These are phyloP conservation scores for Venustaconcha ellipsiformis DNA, from an alignment of 1,140 invertebrate genomes.

Conservation along the genomic window DNA sequence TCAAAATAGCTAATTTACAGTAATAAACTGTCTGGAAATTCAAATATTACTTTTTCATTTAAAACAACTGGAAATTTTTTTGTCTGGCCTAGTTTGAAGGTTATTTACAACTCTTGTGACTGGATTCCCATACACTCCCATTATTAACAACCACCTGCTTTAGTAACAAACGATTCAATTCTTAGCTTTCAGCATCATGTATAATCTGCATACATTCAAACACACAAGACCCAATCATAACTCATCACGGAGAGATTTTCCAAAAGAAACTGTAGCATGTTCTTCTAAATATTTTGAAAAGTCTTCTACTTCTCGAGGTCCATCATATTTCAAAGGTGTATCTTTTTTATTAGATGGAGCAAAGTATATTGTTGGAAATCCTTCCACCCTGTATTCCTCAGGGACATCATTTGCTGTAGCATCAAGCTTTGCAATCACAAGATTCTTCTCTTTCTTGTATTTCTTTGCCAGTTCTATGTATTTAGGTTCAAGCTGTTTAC, in stretches of 20 bases:
- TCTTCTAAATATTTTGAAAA: conserved; percentile 97
- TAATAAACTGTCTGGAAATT: too few relatives aligned
- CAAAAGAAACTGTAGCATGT: conserved; percentile 80
- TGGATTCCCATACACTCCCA: too few relatives aligned
- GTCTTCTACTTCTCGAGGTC: conserved; percentile 92
- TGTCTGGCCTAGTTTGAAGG: too few relatives aligned
- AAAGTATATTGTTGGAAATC: conserved; percentile 98
- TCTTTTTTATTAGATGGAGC: conserved; percentile 86
- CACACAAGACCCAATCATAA: conserved; percentile 43
- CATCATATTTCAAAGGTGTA: conserved; percentile 87
- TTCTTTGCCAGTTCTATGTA: conserved; percentile 94
- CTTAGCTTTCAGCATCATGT: too few relatives aligned
- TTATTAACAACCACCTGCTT: too few relatives aligned
- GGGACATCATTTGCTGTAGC: conserved; percentile 99
- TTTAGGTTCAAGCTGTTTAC: conserved; percentile 93
- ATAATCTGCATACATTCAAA: not conserved
- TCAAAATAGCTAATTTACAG: too few relatives aligned
- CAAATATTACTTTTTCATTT: too few relatives aligned
- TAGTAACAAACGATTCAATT: too few relatives aligned
- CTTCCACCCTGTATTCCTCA: conserved; percentile 86
- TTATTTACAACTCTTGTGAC: too few relatives aligned
- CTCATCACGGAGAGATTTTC: conserved; percentile 58
- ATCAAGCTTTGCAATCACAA: conserved; percentile 97
- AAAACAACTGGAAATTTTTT: too few relatives aligned
- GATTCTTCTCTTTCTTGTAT: conserved; percentile 82